These are phyloP conservation scores for Bombus pascuorum DNA, from an alignment of 1,140 invertebrate species.

Conservation along the genomic window DNA sequence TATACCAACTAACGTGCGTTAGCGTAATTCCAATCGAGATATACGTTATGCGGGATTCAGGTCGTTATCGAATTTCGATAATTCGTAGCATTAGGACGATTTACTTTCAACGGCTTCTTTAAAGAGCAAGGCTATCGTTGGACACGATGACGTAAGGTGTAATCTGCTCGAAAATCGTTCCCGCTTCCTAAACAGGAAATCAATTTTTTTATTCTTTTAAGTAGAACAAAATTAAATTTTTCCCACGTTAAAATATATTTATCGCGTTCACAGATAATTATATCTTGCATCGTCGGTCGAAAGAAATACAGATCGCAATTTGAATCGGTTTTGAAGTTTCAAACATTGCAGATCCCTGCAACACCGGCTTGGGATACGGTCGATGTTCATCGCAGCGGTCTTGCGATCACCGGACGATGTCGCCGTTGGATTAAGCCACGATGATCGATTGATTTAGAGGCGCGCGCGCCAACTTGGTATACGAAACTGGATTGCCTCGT, in stretches of 20 bases:
- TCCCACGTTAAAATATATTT: neutral
- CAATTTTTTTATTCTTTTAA: neutral
- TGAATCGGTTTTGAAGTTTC: neutral
- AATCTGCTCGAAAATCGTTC: neutral
- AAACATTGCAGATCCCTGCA: conserved; percentile 48
- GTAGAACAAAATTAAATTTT: neutral
- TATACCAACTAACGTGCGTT: conserved; percentile 4
- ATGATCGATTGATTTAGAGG: conserved; percentile 18
- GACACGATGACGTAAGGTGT: neutral
- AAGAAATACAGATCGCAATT: neutral
- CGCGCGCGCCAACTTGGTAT: neutral
- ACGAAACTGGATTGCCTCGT: neutral
- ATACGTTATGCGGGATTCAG: conserved; percentile 49
- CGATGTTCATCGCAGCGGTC: conserved; percentile 24
- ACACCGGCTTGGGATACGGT: conserved; percentile 51
- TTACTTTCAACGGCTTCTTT: conserved; percentile 36
- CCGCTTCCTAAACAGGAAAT: too few species aligned
- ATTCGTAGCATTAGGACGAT: conserved; percentile 20
- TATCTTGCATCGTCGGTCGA: too few species aligned
- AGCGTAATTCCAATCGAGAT: conserved; percentile 26
- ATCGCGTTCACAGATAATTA: neutral
- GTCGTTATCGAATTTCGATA: conserved; percentile 61
- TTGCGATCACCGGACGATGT: conserved; percentile 55
- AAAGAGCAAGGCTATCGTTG: conserved; percentile 6
- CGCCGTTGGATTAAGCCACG: conserved; percentile 51